Conservation (phyloP, 1,140 invertebrate species). For the Pogonomyrmex californicus region DNA sequence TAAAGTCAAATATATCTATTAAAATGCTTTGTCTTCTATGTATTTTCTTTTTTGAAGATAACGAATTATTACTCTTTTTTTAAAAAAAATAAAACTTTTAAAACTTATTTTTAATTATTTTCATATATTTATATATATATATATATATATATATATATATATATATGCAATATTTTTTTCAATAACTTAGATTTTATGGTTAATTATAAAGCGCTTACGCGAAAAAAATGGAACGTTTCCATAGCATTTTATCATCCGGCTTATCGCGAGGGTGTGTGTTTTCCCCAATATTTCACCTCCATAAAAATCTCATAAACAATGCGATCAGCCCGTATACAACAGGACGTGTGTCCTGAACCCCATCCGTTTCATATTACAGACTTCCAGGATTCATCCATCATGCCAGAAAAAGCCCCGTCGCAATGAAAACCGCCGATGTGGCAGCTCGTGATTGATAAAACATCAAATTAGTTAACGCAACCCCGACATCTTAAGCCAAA, state of each 20-base stretch:
- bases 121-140: no score
- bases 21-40: neutral
- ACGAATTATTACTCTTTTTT: neutral
- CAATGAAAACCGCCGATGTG: constrained; percentile 72
- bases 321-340: constrained; percentile 66
- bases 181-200: neutral
- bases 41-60: neutral
- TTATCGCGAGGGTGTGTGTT: constrained; percentile 65
- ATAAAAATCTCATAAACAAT: constrained; percentile 83
- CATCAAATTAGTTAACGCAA: constrained; percentile 77
- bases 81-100: no score
- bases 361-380: constrained; percentile 77
- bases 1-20: neutral
- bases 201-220: neutral
- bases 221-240: constrained; percentile 56
- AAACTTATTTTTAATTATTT: neutral
- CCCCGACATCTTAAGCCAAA: constrained; percentile 56
- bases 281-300: constrained; percentile 76
- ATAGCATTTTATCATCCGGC: constrained; percentile 76
- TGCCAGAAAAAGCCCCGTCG: constrained; percentile 71
- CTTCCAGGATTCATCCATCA: constrained; percentile 81
- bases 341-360: constrained; percentile 42
- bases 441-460: constrained; percentile 82
- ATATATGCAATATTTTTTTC: constrained; percentile 4
- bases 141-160: no score